Conservation (phyloP, 2,113 vertebrate species). For the Cyanistes caeruleus region DNA sequence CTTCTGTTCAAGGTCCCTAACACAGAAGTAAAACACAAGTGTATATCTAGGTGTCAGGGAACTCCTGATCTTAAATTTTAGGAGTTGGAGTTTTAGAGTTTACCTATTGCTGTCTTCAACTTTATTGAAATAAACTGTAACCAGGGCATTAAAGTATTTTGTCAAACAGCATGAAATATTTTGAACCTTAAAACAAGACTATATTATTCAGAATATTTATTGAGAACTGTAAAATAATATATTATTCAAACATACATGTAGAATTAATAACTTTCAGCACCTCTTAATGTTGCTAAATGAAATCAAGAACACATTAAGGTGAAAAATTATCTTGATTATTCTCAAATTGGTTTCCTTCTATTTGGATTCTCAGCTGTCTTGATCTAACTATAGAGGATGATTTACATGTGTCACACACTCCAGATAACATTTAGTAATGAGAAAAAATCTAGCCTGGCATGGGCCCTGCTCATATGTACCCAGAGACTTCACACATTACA, state of each 20-base stretch:
- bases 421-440: not conserved
- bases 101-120: not conserved
- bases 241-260: not conserved
- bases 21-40: not conserved
- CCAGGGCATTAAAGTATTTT: not conserved
- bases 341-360: not conserved
- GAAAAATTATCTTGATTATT: not conserved
- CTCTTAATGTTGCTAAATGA: not conserved
- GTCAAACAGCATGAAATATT: not conserved
- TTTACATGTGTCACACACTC: not conserved
- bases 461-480: not conserved
- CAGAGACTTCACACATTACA: not conserved
- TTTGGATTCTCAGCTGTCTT: not conserved
- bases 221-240: not conserved
- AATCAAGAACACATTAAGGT: not conserved
- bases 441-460: not conserved
- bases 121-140: not conserved
- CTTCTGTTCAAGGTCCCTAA: not conserved
- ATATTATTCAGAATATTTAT: not conserved
- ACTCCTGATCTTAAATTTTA: not conserved
- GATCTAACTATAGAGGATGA: not conserved
- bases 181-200: not conserved
- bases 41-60: not conserved
- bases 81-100: not conserved
- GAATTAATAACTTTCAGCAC: not conserved